Evolutionary conservation across 35 echinoderm and acorn worm species (phyloP).

Genomic region (Apostichopus californicus): DNA sequence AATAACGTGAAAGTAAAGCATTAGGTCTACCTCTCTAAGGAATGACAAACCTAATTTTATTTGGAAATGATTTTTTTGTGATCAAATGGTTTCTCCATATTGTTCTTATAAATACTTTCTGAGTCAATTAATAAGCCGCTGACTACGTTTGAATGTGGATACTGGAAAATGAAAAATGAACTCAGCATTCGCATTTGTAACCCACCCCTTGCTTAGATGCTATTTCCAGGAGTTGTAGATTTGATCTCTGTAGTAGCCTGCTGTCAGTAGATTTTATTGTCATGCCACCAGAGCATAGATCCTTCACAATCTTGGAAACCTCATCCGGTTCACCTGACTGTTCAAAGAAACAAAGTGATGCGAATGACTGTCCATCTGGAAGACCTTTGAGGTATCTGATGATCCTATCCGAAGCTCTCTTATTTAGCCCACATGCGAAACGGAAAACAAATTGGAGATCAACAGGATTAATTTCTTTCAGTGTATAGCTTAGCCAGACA

Average conservation of each 20-base stretch:
- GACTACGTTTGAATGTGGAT: no score
- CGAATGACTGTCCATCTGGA: background rate
- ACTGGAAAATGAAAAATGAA: no score
- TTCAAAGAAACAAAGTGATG: background rate
- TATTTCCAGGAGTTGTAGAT: background rate
- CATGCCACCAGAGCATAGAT: background rate
- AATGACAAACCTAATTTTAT: no score
- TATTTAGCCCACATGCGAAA: conserved; percentile 1
- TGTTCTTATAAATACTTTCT: no score
- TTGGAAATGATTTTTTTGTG: no score
- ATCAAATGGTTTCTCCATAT: no score
- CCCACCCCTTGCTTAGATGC: no score
- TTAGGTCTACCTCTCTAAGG: no score
- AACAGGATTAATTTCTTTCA: background rate
- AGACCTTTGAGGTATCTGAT: background rate
- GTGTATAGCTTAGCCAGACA: background rate
- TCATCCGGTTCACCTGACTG: background rate
- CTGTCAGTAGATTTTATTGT: background rate
- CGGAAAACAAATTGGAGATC: conserved; percentile 26
- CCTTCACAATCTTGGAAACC: background rate
- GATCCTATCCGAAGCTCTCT: background rate
- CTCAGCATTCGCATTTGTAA: no score
- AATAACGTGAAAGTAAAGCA: no score
- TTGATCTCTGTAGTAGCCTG: background rate
- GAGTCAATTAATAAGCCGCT: no score